phyloP scores from a whole-genome alignment of 2,797 vertebrate genomes.

The Sebastolobus altivelis region DNA sequence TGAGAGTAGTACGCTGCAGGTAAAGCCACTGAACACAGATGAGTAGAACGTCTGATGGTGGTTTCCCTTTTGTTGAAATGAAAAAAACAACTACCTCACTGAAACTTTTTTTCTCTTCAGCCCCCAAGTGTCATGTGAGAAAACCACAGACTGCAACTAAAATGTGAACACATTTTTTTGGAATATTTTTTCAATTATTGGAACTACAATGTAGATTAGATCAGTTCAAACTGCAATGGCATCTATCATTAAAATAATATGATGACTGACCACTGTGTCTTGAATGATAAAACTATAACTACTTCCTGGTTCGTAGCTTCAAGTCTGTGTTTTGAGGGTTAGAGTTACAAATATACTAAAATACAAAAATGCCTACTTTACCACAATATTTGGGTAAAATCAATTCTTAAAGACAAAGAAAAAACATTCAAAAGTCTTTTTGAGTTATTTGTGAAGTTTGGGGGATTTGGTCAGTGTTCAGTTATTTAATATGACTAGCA shows the following conservation, averaged over 20 bases:
- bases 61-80: constrained; percentile 53
- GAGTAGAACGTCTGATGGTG: constrained; percentile 40
- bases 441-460: not conserved
- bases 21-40: constrained; percentile 27
- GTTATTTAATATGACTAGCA: not conserved
- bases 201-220: not conserved
- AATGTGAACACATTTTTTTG: not conserved
- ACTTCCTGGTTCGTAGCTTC: not conserved
- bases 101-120: constrained; percentile 2
- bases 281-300: not conserved
- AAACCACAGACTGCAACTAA: constrained; percentile 32
- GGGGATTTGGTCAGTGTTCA: not conserved
- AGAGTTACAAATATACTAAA: not conserved
- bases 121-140: constrained; percentile 28
- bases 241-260: not conserved
- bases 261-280: not conserved
- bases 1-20: not conserved
- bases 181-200: not conserved
- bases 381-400: not conserved
- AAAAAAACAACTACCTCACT: not conserved
- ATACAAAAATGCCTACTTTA: not conserved
- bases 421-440: not conserved
- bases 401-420: not conserved
- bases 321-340: not conserved
- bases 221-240: not conserved